Percentiles rank a stretch among this genome's conserved stretches.
phyloP scores from a whole-genome alignment of 2,113 vertebrate genomes.

The Dromaius novaehollandiae region DNA sequence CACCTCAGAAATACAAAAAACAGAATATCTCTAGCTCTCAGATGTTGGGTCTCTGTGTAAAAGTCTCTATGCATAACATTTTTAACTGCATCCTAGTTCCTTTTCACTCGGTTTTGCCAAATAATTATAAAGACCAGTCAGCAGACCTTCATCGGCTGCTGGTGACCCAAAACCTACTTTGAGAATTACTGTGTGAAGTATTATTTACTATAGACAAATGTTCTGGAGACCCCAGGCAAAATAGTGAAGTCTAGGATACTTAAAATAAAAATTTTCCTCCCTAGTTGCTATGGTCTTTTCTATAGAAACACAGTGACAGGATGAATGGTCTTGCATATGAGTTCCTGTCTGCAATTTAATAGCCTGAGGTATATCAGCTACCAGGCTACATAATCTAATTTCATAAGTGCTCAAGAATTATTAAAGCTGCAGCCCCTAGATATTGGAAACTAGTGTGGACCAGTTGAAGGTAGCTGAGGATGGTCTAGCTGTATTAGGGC shows the following conservation, averaged over 20 bases:
- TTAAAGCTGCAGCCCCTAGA: neutral
- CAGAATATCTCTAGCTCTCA: neutral
- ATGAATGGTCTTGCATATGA: neutral
- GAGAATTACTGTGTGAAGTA: neutral
- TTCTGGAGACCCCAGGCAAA: neutral
- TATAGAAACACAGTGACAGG: neutral
- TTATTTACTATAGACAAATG: neutral
- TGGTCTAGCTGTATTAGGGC: neutral
- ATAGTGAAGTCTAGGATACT: neutral
- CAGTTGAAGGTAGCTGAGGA: neutral
- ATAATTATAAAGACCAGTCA: neutral
- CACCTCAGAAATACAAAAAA: accelerated
- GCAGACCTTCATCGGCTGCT: neutral
- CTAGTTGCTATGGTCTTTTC: neutral
- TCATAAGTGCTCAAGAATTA: neutral
- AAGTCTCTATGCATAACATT: neutral
- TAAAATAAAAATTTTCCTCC: neutral
- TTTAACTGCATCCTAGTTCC: neutral
- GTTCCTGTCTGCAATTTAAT: neutral
- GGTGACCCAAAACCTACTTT: neutral
- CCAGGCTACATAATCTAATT: neutral
- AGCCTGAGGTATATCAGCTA: neutral
- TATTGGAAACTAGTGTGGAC: neutral
- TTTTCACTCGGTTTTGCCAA: neutral
- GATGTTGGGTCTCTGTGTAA: neutral